Evolutionary conservation across 1,140 invertebrate species (phyloP).

Genomic region (Hestina assimilis): DNA sequence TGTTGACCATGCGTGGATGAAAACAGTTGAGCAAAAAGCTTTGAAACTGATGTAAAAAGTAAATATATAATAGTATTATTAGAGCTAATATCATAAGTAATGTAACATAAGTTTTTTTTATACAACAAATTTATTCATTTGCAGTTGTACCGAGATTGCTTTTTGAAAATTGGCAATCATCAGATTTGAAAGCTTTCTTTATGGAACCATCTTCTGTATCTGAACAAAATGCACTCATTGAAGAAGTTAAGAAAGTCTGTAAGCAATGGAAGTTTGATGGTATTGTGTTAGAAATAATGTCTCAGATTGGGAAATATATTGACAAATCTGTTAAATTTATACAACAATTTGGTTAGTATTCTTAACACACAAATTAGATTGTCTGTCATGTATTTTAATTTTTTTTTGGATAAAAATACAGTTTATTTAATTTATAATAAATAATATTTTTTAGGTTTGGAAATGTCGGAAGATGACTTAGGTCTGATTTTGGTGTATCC

Average conservation of each 20-base stretch:
- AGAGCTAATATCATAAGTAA: too few relatives aligned
- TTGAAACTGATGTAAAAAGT: constrained; percentile 54
- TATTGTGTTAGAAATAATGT: constrained; percentile 93
- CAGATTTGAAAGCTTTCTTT: constrained; percentile 83
- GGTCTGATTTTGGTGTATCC: constrained; percentile 91
- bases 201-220: constrained; percentile 76
- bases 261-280: constrained; percentile 89
- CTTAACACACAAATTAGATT: too few relatives aligned
- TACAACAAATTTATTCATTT: constrained; percentile 41
- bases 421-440: background rate
- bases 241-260: constrained; percentile 80
- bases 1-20: constrained; percentile 91
- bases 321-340: constrained; percentile 82
- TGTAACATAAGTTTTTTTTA: too few relatives aligned
- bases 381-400: constrained; percentile 2
- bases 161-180: constrained; percentile 90
- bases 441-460: constrained; percentile 49
- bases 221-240: constrained; percentile 80
- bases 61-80: too few relatives aligned
- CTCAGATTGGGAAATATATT: constrained; percentile 85
- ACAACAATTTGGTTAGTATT: constrained; percentile 79
- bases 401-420: background rate
- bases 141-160: constrained; percentile 90
- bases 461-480: constrained; percentile 76
- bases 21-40: constrained; percentile 81